Evolutionary conservation across 2,113 vertebrate genomes (phyloP), one percentile per base, ranked within the genome.

Genomic region (Caracal caracal): DNA sequence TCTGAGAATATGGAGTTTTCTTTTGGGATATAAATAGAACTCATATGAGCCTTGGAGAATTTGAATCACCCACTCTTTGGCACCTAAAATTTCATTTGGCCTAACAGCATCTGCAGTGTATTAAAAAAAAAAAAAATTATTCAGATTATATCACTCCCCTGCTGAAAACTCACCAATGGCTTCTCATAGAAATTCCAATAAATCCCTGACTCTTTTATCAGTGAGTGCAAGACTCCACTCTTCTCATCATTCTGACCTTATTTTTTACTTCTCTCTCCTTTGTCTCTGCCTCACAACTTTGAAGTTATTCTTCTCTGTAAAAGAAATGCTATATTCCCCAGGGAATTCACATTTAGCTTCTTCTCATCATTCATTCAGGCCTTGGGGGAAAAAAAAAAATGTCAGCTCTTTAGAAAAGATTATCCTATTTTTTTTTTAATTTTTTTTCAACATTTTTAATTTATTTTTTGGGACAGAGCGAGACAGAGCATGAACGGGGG

Each of bases 11-110:
- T 75, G 91, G 10, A 81, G 65, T 84, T 95, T 97, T 96, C 83
- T 95, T 93, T 82, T 30, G 10, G 26, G n/a, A 84, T 96, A 96
- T 96, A 98, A 97, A 97, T 96, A 97, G 95, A 94, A 86, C 24
- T 95, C 96, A 70, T 88, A 82, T 51, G 28, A 96, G 93, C 47
- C 13, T 91, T 92, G 16, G n/a, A 95, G 80, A 97, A 92, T 68
- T 94, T 94, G 20, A 90, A 89, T 97, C 87, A 96, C 95, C 89
- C 95, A 97, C 96, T 97, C 93, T 90, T 95, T 97, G 92, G 89
- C 87, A 97, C 63, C 83, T 95, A 96, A 96, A 95, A 90, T 96
- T 97, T 95, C 75, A 96, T 95, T 97, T 92, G 56, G 79, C 35
- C 93, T 87, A 80, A 96, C 68, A 97, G 90, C 76, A 94, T 96